Conservation (phyloP, 2,797 vertebrate genomes). For the Clarias platycephalus region DNA sequence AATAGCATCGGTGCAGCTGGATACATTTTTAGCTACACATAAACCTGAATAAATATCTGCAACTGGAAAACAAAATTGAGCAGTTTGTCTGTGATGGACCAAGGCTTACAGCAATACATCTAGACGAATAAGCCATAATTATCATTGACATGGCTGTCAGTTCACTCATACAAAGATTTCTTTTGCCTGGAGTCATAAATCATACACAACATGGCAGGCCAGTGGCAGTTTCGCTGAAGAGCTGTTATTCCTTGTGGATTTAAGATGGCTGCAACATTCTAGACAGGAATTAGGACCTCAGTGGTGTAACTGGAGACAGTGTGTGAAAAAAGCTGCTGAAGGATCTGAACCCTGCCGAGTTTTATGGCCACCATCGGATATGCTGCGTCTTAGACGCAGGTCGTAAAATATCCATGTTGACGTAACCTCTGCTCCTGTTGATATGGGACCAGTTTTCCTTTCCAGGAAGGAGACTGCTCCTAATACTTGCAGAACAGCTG, state of each 20-base stretch:
- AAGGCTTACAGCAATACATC: constrained; percentile 1
- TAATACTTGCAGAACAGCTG: neutral
- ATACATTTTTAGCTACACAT: neutral
- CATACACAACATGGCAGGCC: constrained; percentile 42
- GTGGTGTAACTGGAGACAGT: constrained; percentile 18
- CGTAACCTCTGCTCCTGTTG: constrained; percentile 31
- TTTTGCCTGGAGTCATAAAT: constrained; percentile 51
- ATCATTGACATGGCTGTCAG: constrained; percentile 39
- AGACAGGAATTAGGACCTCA: constrained; percentile 40
- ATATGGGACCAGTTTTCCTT: constrained; percentile 27
- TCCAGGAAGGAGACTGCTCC: constrained; percentile 5
- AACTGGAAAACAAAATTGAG: neutral
- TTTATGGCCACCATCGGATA: constrained; percentile 26
- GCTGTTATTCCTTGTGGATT: constrained; percentile 35
- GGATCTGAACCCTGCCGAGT: neutral
- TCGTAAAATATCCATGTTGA: constrained; percentile 33
- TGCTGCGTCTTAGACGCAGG: neutral
- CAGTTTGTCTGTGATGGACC: constrained; percentile 13
- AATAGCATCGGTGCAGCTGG: neutral
- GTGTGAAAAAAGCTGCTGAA: constrained; percentile 30
- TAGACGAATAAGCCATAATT: constrained; percentile 42
- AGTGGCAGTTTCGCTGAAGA: constrained; percentile 47
- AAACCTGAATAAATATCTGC: neutral
- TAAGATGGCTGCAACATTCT: constrained; percentile 43
- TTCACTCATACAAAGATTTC: constrained; percentile 43